Conservation (phyloP, 2,888 invertebrate species). For the Chelonus formosanus region DNA sequence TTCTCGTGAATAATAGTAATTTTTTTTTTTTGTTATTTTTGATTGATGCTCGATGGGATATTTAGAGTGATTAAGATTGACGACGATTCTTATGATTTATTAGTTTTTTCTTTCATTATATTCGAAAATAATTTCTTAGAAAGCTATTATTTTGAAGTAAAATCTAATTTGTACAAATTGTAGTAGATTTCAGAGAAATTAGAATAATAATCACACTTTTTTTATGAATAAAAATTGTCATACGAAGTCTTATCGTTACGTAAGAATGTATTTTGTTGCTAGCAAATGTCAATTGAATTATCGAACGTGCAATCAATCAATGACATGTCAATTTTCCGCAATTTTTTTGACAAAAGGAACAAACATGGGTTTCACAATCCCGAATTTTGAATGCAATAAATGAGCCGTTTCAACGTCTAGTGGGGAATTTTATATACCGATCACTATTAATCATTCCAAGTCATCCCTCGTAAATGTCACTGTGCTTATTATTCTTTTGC, state of each 20-base stretch:
- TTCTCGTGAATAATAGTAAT: too few species aligned
- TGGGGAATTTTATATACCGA: constrained; percentile 13
- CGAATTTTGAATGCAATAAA: constrained; percentile 24
- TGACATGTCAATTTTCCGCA: constrained; percentile 28
- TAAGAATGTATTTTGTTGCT: background rate
- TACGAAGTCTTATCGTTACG: background rate
- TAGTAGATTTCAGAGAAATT: too few species aligned
- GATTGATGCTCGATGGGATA: too few species aligned
- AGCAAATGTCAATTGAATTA: constrained; percentile 2
- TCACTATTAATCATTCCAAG: constrained; percentile 24
- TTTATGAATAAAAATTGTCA: background rate
- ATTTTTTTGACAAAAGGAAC: constrained; percentile 9
- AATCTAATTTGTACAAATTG: too few species aligned
- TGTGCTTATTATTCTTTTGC: constrained; percentile 25
- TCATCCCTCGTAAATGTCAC: constrained; percentile 24
- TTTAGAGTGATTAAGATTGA: too few species aligned
- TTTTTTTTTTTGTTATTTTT: too few species aligned
- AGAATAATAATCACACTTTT: background rate
- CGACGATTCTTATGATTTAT: too few species aligned
- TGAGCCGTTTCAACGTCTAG: constrained; percentile 21
- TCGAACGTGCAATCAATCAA: constrained; percentile 23
- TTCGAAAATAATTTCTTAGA: too few species aligned
- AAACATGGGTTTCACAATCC: constrained; percentile 21
- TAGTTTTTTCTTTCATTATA: too few species aligned
- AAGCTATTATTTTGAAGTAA: too few species aligned